Percentiles rank a stretch among this genome's conserved stretches.
Evolutionary conservation across 2,113 vertebrate species (phyloP).

Genomic region (human (Homo sapiens)): DNA sequence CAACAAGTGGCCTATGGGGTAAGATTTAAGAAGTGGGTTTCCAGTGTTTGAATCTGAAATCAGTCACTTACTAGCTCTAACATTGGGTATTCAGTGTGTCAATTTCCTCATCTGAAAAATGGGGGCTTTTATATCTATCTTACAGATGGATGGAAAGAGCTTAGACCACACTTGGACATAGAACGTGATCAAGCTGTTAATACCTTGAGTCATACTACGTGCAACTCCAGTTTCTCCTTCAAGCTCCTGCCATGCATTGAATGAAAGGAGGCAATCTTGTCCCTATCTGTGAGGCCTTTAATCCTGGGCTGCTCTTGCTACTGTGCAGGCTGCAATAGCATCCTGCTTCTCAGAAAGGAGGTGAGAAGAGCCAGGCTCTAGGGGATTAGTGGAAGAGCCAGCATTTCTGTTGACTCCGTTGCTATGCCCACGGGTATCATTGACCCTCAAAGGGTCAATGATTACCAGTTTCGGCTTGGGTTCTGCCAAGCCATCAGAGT

Average conservation of each 20-base stretch:
- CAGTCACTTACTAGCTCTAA: background rate
- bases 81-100: background rate
- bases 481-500: background rate
- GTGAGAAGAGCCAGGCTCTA: background rate
- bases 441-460: constrained; percentile 54
- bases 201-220: background rate
- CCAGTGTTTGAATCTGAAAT: background rate
- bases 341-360: background rate
- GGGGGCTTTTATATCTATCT: too few species aligned
- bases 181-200: background rate
- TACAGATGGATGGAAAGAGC: background rate
- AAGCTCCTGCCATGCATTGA: background rate
- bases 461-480: constrained; percentile 45
- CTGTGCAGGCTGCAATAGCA: background rate
- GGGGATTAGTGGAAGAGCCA: background rate
- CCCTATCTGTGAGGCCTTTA: background rate
- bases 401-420: background rate
- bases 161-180: background rate
- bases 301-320: background rate
- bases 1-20: background rate
- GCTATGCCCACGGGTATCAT: background rate
- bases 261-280: background rate
- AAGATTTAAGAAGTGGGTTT: background rate
- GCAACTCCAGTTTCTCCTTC: background rate
- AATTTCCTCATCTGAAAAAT: background rate